These are phyloP conservation scores for Lithophane leautieri DNA, from an alignment of 2,888 invertebrate genomes.

Conservation along the genomic window DNA sequence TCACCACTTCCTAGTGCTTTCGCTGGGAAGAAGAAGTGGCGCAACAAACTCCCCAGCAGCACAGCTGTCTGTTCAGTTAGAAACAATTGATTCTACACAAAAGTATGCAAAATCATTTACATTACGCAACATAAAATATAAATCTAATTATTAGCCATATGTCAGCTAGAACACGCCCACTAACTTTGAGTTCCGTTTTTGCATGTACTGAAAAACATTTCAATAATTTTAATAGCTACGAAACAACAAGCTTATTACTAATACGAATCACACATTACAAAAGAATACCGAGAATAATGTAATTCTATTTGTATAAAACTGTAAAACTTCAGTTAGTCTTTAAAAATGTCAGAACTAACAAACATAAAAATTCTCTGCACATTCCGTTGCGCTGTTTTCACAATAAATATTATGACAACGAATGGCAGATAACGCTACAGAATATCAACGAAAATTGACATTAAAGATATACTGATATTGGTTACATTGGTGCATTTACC, in stretches of 20 bases:
- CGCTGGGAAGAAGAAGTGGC: too few relatives aligned
- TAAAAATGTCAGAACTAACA: conserved; percentile 27
- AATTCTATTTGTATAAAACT: background rate
- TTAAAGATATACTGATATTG: conserved; percentile 16
- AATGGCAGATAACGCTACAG: conserved; percentile 39
- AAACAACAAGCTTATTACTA: background rate
- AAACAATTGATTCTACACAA: too few relatives aligned
- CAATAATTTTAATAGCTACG: background rate
- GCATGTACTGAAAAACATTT: background rate
- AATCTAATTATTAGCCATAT: too few relatives aligned
- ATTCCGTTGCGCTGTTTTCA: conserved; percentile 30
- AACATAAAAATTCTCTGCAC: conserved; percentile 36
- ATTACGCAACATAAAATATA: too few relatives aligned
- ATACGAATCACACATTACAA: background rate
- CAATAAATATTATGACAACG: conserved; percentile 45
- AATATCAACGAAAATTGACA: conserved; percentile 46
- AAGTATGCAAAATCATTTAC: too few relatives aligned
- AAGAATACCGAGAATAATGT: background rate
- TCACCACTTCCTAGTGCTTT: too few relatives aligned
- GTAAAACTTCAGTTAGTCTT: conserved; percentile 14
- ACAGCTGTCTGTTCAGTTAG: too few relatives aligned
- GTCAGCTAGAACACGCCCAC: too few relatives aligned
- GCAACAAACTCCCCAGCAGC: too few relatives aligned
- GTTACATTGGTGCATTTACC: background rate
- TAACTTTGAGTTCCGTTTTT: background rate